A percentile compares a stretch with the other conserved stretches of the same genome.
These are phyloP conservation scores for Coptodon rendalli DNA, from an alignment of 2,113 vertebrate genomes.

Conservation along the genomic window DNA sequence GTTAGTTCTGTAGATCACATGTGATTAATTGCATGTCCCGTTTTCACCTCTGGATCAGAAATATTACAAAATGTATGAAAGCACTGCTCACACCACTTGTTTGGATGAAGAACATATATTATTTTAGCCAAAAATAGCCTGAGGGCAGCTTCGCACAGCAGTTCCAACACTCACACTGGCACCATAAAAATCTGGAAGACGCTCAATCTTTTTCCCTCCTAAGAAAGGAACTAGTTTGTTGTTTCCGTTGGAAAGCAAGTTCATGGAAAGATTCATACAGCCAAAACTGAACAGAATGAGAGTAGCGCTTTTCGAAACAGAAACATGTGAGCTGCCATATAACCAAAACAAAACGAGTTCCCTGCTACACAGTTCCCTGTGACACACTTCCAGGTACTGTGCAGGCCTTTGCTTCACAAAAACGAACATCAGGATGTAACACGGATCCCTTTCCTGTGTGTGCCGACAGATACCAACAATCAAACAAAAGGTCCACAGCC, in stretches of 20 bases:
- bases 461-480: not conserved
- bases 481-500: not conserved
- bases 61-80: not conserved
- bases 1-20: not conserved
- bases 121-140: constrained; percentile 8
- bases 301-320: not conserved
- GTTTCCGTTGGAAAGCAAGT: constrained; percentile 2
- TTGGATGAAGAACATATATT: not conserved
- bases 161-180: constrained; percentile 13
- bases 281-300: not conserved
- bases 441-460: not conserved
- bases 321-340: not conserved
- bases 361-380: not conserved
- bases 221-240: not conserved
- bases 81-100: not conserved
- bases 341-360: not conserved
- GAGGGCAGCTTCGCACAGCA: not conserved
- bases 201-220: not conserved
- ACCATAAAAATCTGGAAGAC: constrained; percentile 7
- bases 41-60: not conserved
- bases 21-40: not conserved
- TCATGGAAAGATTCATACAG: constrained; percentile 13
- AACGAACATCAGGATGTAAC: not conserved
- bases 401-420: not conserved
- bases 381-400: not conserved